Evolutionary conservation across 2,113 vertebrate genomes (phyloP).

Genomic region (Dromiciops gliroides): DNA sequence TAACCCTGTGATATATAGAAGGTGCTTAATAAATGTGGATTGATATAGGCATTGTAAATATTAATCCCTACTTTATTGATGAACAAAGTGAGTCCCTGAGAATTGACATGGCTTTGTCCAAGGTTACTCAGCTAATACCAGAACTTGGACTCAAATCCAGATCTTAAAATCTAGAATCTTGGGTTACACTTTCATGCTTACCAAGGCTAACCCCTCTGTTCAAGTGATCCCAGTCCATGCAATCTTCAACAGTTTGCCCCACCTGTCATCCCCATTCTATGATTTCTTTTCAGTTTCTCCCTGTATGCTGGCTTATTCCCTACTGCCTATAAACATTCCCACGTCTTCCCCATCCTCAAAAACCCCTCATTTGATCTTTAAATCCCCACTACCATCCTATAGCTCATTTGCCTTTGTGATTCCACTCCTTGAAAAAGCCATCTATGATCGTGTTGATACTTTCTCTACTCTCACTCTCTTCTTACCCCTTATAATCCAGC

Average conservation of each 20-base stretch:
- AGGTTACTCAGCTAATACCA: background rate
- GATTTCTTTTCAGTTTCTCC: background rate
- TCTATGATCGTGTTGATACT: too few relatives aligned
- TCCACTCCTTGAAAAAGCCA: too few relatives aligned
- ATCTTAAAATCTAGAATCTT: background rate
- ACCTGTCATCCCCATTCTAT: background rate
- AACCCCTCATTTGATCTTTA: background rate
- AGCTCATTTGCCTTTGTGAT: too few relatives aligned
- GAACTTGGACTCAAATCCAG: background rate
- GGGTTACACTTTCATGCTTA: background rate
- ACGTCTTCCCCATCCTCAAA: background rate
- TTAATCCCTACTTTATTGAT: background rate
- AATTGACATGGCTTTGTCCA: background rate
- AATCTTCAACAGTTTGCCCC: background rate
- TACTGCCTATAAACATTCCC: background rate
- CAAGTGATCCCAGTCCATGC: background rate
- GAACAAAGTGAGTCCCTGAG: background rate
- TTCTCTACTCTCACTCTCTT: too few relatives aligned
- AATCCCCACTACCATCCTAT: too few relatives aligned
- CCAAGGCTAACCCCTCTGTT: background rate
- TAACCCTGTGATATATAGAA: background rate
- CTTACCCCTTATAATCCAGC: too few relatives aligned
- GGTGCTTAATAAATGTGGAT: background rate
- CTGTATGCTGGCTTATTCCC: background rate
- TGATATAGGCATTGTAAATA: background rate